phyloP scores from a whole-genome alignment of 2,113 vertebrate species.

The Catharus bicknelli region DNA sequence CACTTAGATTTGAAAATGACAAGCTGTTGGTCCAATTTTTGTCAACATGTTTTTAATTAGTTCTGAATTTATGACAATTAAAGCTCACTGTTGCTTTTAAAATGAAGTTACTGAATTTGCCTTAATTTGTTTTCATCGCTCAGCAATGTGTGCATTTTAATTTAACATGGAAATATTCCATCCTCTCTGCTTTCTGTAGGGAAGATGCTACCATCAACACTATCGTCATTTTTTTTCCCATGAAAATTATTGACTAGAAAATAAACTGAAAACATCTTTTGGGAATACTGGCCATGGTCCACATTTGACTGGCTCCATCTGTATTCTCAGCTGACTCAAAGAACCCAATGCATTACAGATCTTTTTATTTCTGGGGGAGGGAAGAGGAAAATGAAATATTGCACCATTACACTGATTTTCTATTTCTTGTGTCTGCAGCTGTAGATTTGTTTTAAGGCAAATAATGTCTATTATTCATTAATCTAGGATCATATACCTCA shows the following conservation, averaged over 20 bases:
- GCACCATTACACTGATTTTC: neutral
- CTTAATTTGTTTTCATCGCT: conserved; percentile 48
- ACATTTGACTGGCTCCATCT: conserved; percentile 13
- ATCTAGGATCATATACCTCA: neutral
- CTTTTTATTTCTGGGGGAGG: accelerated
- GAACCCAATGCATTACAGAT: neutral
- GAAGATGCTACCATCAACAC: neutral
- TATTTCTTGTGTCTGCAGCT: neutral
- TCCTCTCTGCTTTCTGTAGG: neutral
- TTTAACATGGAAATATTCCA: conserved; percentile 7
- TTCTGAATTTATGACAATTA: conserved; percentile 63
- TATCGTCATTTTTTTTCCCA: neutral
- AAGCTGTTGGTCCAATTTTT: conserved; percentile 60
- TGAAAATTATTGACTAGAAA: conserved; percentile 29
- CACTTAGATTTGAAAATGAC: conserved; percentile 45
- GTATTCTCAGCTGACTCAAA: conserved; percentile 18
- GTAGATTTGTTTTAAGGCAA: neutral
- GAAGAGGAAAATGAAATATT: neutral
- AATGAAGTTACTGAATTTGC: conserved; percentile 38
- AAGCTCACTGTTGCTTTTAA: conserved; percentile 51
- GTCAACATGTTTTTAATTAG: conserved; percentile 62
- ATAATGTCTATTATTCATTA: neutral
- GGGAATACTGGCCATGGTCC: conserved; percentile 1
- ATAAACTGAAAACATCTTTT: conserved; percentile 17
- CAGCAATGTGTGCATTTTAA: conserved; percentile 40